Percentiles rank a stretch among this genome's conserved stretches.
phyloP scores from a whole-genome alignment of 2,888 invertebrate genomes.

The Dasypolia templi region DNA sequence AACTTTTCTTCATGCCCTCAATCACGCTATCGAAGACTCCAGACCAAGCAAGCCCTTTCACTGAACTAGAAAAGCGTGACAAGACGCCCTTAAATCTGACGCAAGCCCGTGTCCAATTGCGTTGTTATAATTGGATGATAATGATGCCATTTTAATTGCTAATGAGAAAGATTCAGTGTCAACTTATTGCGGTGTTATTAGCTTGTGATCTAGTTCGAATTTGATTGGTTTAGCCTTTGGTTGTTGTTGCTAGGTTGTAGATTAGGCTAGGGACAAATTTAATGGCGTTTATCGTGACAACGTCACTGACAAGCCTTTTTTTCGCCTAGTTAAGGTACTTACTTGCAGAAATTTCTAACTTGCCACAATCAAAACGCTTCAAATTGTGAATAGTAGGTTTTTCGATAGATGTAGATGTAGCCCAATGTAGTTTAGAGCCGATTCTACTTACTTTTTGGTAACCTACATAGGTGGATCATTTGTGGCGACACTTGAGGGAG shows the following conservation, averaged over 20 bases:
- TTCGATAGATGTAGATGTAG: not conserved
- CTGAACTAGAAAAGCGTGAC: slow-evolving; percentile 77
- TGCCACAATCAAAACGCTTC: not conserved
- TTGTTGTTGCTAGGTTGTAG: not conserved
- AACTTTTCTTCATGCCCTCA: slow-evolving; percentile 33
- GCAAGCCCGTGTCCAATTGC: slow-evolving; percentile 58
- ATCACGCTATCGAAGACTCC: slow-evolving; percentile 68
- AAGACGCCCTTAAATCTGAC: slow-evolving; percentile 66
- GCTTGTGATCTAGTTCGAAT: slow-evolving; percentile 37
- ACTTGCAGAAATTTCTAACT: not conserved
- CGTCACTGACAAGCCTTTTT: not conserved
- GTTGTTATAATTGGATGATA: slow-evolving; percentile 45
- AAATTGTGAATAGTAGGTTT: not conserved
- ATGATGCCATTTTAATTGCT: slow-evolving; percentile 44
- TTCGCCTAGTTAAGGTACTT: not conserved
- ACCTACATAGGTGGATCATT: too few relatives aligned
- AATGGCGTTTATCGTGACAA: not conserved
- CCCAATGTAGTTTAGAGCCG: not conserved
- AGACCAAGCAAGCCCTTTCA: slow-evolving; percentile 78
- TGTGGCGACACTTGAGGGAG: not conserved
- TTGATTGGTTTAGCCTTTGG: slow-evolving; percentile 41
- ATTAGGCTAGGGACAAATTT: not conserved
- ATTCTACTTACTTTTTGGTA: not conserved
- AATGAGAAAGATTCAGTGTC: slow-evolving; percentile 56
- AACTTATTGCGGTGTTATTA: slow-evolving; percentile 16